Evolutionary conservation across 2,113 vertebrate species (phyloP), one percentile per base, ranked within the genome.

Genomic region (Spizaetus ornatus): DNA sequence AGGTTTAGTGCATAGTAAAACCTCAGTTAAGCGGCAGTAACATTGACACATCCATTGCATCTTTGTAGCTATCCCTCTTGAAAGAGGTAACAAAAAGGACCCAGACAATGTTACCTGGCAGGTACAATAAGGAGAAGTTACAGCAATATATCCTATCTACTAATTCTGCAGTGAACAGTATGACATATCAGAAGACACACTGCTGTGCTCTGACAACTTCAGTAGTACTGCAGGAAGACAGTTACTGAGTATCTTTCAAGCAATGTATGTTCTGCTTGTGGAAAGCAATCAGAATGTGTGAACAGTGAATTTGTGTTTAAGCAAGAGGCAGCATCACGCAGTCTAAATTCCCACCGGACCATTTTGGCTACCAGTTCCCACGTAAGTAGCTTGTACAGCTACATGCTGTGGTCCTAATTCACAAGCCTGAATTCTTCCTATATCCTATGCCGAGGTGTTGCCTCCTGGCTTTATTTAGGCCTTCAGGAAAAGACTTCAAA

Each of bases 261-360:
- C 26, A 71, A 58, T 1, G 1, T 11, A 62, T 0, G 0, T 34
- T 18, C 47, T 88, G 36, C 66, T 74, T 71, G 11, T 23, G n/a
- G 47, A 58, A 38, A 84, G n/a, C 45, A 50, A 58, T 21, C 76
- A 40, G 31, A 70, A 77, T 0, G 0, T 6, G 9, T 19, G 29
- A 80, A 53, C 32, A 47, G 34, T 9, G 38, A 83, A 56, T 45
- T 3, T 74, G 26, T 31, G 20, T 11, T 70, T 73, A 62, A 63
- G 52, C 45, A 40, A 72, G 22, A 2, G 3, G 43, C 17, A 43
- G 21, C 6, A 52, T 62, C 31, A 55, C 62, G 70, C 29, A 45
- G 22, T 14, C 43, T 67, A 23, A 63, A 80, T 34, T 91, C 61
- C 40, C 36, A 72, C 16, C 3, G 1, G 47, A 79, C 1, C 25